These are phyloP conservation scores for Drosophila serrata DNA, from an alignment of 1,140 invertebrate genomes.

Conservation along the genomic window DNA sequence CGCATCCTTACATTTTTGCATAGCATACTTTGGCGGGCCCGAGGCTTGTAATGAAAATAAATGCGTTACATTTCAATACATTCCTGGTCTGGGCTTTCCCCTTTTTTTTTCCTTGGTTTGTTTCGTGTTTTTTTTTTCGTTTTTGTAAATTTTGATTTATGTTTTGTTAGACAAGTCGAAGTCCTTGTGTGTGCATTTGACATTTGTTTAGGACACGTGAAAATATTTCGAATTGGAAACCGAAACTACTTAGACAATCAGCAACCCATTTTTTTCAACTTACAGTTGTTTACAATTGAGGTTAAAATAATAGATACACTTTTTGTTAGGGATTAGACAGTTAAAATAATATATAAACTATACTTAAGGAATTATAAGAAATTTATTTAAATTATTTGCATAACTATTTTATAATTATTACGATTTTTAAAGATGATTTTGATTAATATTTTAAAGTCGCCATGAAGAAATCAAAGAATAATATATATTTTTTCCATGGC, in stretches of 20 bases:
- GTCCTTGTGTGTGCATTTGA: constrained; percentile 60
- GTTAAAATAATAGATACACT: neutral
- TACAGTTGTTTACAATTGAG: neutral
- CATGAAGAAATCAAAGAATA: too few relatives aligned
- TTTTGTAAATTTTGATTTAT: constrained; percentile 70
- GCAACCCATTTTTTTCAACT: neutral
- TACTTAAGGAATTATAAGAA: neutral
- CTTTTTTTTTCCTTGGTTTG: constrained; percentile 12
- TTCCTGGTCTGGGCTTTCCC: constrained; percentile 33
- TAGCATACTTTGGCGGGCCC: constrained; percentile 73
- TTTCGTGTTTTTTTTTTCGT: constrained; percentile 8
- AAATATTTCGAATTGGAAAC: constrained; percentile 69
- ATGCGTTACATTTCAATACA: constrained; percentile 84
- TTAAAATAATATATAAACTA: too few relatives aligned
- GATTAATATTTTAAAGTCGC: neutral
- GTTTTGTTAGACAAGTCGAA: constrained; percentile 23
- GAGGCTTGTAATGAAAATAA: constrained; percentile 75
- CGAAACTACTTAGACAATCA: constrained; percentile 67
- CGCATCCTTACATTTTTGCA: constrained; percentile 56
- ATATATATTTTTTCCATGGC: neutral
- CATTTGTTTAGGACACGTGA: constrained; percentile 80
- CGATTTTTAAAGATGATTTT: neutral
- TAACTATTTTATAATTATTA: neutral
- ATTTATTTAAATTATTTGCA: neutral
- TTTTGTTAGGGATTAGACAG: neutral